A percentile compares a stretch with the other conserved stretches of the same genome.
phyloP scores from a whole-genome alignment of 1,140 invertebrate species.

The Wasmannia auropunctata region DNA sequence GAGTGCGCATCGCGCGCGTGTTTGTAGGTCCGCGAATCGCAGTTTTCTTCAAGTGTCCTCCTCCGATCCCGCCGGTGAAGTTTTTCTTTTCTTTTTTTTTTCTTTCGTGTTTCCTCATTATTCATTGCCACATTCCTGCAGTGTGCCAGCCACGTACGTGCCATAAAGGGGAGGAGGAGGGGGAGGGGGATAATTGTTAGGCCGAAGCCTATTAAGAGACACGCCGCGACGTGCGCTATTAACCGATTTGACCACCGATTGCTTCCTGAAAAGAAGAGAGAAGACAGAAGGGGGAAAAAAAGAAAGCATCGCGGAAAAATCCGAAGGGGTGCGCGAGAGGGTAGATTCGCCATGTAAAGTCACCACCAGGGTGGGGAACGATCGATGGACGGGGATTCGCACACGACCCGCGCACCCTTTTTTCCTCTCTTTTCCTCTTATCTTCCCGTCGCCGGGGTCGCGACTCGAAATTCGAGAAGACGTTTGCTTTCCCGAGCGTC shows the following conservation, averaged over 20 bases:
- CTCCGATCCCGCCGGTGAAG: not conserved
- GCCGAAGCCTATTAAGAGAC: slow-evolving; percentile 12
- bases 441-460: not conserved
- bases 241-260: slow-evolving; percentile 1
- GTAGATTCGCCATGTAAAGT: slow-evolving; percentile 29
- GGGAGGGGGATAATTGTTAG: slow-evolving; percentile 24
- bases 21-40: not conserved
- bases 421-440: not conserved
- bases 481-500: not conserved
- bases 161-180: no score
- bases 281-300: not conserved
- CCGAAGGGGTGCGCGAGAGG: slow-evolving; percentile 1
- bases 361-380: not conserved
- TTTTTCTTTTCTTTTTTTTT: not conserved
- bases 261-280: slow-evolving; percentile 1
- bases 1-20: slow-evolving; percentile 43
- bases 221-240: not conserved
- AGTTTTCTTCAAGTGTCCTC: not conserved
- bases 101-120: not conserved
- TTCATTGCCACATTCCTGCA: slow-evolving; percentile 19
- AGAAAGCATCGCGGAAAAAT: not conserved
- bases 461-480: slow-evolving; percentile 30
- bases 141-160: slow-evolving; percentile 53
- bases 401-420: not conserved
- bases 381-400: slow-evolving; percentile 26